These are phyloP conservation scores for Phalacrocorax brasilianus DNA, from an alignment of 2,113 vertebrate species.

Conservation along the genomic window DNA sequence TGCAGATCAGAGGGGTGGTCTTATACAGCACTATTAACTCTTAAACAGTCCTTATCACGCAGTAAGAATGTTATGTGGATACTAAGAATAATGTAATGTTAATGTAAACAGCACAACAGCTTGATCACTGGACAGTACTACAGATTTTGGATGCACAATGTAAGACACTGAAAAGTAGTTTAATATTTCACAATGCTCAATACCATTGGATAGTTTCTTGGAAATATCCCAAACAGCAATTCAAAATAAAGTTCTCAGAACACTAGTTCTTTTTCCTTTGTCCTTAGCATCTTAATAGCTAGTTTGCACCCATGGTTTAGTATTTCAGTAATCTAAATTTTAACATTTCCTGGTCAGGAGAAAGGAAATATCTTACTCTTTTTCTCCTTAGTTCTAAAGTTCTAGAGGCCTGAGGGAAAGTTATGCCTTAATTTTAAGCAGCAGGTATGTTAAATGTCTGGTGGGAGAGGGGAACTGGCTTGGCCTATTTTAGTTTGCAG, in stretches of 20 bases:
- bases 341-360: neutral
- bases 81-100: neutral
- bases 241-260: neutral
- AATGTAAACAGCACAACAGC: neutral
- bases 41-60: neutral
- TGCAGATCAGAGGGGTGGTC: constrained; percentile 40
- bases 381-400: neutral
- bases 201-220: neutral
- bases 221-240: neutral
- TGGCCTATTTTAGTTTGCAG: neutral
- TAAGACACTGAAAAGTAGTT: neutral
- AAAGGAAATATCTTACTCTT: neutral
- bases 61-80: neutral
- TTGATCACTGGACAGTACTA: neutral
- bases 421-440: neutral
- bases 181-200: neutral
- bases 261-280: neutral
- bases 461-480: neutral
- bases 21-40: neutral
- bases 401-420: neutral
- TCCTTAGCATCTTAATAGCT: neutral
- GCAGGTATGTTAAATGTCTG: neutral
- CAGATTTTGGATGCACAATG: neutral
- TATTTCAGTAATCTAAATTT: neutral
- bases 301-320: neutral